Evolutionary conservation across 2,888 invertebrate genomes (phyloP).

Genomic region (Tetramorium bicarinatum): DNA sequence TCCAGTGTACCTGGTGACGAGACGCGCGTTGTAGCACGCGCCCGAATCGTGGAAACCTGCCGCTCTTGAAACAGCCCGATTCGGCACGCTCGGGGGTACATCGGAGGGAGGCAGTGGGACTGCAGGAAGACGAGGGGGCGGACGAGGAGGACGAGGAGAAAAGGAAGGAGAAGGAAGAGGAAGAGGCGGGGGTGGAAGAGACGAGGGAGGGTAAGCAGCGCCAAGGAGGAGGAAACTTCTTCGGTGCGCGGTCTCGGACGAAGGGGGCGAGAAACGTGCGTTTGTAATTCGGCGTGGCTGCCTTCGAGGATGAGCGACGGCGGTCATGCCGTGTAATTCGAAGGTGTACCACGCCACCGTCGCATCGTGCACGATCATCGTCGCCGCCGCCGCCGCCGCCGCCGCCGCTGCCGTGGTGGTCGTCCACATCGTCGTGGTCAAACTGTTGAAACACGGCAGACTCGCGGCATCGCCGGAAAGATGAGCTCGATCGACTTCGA

Average conservation of each 20-base stretch:
- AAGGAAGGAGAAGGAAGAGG: neutral
- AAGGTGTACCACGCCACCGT: slow-evolving; percentile 70
- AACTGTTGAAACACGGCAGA: slow-evolving; percentile 63
- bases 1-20: neutral
- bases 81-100: slow-evolving; percentile 28
- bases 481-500: slow-evolving; percentile 88
- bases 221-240: slow-evolving; percentile 46
- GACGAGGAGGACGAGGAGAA: slow-evolving; percentile 29
- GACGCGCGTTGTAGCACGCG: slow-evolving; percentile 10
- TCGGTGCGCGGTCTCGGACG: slow-evolving; percentile 22
- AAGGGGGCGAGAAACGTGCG: slow-evolving; percentile 43
- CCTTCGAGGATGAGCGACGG: slow-evolving; percentile 69
- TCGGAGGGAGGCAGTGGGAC: slow-evolving; percentile 10
- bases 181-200: slow-evolving; percentile 11
- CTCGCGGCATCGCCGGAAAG: slow-evolving; percentile 72
- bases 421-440: slow-evolving; percentile 43
- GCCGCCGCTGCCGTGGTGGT: neutral
- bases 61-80: slow-evolving; percentile 27
- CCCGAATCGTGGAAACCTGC: slow-evolving; percentile 11
- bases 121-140: slow-evolving; percentile 17
- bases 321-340: slow-evolving; percentile 82
- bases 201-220: slow-evolving; percentile 54
- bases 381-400: slow-evolving; percentile 12
- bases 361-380: slow-evolving; percentile 64
- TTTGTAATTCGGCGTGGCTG: slow-evolving; percentile 56